These are phyloP conservation scores for Pogonus chalceus DNA, from an alignment of 1,140 invertebrate genomes.

Conservation along the genomic window DNA sequence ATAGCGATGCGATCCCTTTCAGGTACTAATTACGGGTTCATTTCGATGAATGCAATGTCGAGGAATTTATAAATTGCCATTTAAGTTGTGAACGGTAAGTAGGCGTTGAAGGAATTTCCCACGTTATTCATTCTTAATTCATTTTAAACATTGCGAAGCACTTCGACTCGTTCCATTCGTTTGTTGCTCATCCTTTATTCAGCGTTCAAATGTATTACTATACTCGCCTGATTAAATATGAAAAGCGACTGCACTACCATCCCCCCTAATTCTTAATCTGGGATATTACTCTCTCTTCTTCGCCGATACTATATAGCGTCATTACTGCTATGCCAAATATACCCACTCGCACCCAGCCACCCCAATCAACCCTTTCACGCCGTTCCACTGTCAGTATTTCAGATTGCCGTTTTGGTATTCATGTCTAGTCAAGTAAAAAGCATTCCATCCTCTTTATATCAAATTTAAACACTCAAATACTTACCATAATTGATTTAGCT, in stretches of 20 bases:
- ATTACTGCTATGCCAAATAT: no score
- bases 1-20: not conserved
- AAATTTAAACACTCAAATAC: no score
- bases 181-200: conserved; percentile 5
- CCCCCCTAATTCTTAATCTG: not conserved
- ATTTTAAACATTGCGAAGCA: conserved; percentile 2
- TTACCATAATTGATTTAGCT: no score
- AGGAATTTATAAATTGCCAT: conserved; percentile 4
- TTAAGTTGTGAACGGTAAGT: not conserved
- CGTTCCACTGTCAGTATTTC: no score
- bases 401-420: no score
- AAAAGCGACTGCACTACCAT: not conserved
- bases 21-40: conserved; percentile 3
- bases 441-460: no score
- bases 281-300: not conserved
- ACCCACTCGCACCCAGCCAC: no score
- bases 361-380: no score
- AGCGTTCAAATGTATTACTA: conserved; percentile 2
- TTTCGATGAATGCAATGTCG: conserved; percentile 5
- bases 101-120: not conserved
- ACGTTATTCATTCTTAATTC: conserved; percentile 6
- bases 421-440: no score
- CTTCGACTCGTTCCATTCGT: not conserved
- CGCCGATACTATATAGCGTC: no score
- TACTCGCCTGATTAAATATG: conserved; percentile 3